These are phyloP conservation scores for Lepus europaeus DNA, from an alignment of 2,113 vertebrate species.

Conservation along the genomic window DNA sequence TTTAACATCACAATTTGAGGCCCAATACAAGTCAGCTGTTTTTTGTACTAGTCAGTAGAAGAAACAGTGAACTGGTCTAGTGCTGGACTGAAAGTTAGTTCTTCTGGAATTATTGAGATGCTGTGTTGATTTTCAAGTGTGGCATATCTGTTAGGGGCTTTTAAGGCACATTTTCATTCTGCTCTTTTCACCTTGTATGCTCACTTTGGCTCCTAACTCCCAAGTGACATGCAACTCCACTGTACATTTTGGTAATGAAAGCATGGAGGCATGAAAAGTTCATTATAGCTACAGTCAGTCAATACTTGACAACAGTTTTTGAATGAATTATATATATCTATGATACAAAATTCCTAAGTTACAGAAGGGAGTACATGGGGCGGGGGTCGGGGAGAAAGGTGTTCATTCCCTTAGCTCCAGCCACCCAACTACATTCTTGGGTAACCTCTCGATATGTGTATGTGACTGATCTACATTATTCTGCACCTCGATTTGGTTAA, in stretches of 20 bases:
- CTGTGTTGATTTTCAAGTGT: background rate
- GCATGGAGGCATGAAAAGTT: background rate
- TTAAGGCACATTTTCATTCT: conserved; percentile 18
- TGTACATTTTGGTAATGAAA: conserved; percentile 38
- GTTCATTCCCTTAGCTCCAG: background rate
- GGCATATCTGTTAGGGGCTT: background rate
- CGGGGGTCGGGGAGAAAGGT: too few relatives aligned
- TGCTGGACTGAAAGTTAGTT: background rate
- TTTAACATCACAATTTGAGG: conserved; percentile 10
- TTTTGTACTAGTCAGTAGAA: background rate
- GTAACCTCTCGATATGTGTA: background rate
- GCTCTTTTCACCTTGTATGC: background rate
- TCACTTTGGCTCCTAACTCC: background rate
- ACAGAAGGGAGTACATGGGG: background rate
- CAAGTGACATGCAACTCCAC: background rate
- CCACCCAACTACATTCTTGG: background rate
- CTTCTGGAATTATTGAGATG: background rate
- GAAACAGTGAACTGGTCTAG: background rate
- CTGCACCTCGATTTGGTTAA: background rate
- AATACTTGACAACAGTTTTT: background rate
- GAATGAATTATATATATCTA: background rate
- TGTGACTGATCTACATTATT: background rate
- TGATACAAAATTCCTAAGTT: background rate
- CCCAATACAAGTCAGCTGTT: conserved; percentile 9
- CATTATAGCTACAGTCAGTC: background rate